phyloP scores from a whole-genome alignment of 1,140 invertebrate species.

The Drosophila saltans region DNA sequence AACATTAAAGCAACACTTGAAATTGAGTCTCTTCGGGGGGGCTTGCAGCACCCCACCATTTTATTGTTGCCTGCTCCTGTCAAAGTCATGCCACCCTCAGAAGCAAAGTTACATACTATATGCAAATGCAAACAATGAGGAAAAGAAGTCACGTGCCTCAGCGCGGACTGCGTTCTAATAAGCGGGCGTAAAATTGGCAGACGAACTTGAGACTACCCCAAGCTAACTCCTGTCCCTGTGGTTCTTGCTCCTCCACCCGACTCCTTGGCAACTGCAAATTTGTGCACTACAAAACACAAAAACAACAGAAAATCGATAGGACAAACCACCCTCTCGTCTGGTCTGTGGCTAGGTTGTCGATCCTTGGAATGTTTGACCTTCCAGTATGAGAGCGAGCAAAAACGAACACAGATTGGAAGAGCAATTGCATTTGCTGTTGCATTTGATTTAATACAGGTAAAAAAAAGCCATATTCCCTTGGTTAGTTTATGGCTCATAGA shows the following conservation, averaged over 20 bases:
- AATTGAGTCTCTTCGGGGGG: conserved; percentile 31
- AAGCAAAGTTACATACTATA: conserved; percentile 15
- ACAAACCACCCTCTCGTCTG: conserved; percentile 29
- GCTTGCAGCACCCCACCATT: background rate
- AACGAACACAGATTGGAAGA: conserved; percentile 13
- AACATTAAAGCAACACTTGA: conserved; percentile 61
- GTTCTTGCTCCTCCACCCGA: conserved; percentile 17
- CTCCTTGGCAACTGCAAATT: conserved; percentile 56
- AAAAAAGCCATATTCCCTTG: conserved; percentile 18
- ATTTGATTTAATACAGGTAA: conserved; percentile 25
- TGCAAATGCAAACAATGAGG: conserved; percentile 77
- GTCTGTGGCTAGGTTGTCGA: conserved; percentile 69
- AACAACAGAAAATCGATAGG: conserved; percentile 64
- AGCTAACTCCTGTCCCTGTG: conserved; percentile 16
- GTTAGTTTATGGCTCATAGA: conserved; percentile 27
- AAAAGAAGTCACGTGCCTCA: conserved; percentile 74
- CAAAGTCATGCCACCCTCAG: conserved; percentile 53
- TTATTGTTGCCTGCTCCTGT: conserved; percentile 49
- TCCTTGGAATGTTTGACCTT: conserved; percentile 59
- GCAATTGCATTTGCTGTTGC: conserved; percentile 11
- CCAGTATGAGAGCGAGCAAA: conserved; percentile 38
- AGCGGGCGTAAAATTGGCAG: conserved; percentile 80
- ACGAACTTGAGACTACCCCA: conserved; percentile 81
- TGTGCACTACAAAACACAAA: conserved; percentile 43
- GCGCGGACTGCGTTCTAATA: conserved; percentile 53